Base-by-base conservation (phyloP, 2,888 invertebrate genomes). In the Ditula angustiorana region DNA sequence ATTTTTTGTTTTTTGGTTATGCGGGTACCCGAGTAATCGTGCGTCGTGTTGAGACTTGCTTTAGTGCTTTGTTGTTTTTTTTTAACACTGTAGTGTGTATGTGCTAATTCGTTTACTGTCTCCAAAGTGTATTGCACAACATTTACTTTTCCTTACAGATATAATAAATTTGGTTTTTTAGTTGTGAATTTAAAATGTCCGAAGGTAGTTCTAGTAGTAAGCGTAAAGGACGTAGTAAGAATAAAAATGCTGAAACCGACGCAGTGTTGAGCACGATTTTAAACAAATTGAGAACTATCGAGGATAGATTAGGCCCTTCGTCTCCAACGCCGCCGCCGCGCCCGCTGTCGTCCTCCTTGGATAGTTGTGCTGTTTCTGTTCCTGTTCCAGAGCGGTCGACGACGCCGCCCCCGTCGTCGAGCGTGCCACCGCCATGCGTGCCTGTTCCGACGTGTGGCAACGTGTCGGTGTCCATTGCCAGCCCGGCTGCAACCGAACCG, bases 281-380 rank as follows among this genome's bases (percentile, higher is more conserved):
- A 13, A n/a, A n/a, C 13, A 35, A 35, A 35, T 35, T 35, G 24
- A n/a, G 8, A 26, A 37, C 55, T 1, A 46, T 62, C 16, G 62
- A 56, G 19, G 13, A 47, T n/a, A 56, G 56, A 21, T 28, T 49
- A 28, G 21, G 23, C 11, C 11, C 44, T 1, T 11, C 23, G 44
- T 23, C 44, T 21, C 4, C 23, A 23, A 46, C 44, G 4, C 44
- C 11, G 4, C 19, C 23, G 23, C 26, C 47, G 13, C 13, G 4
- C 3, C 24, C 21, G 13, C n/a, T 26, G 7, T 13, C 13, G n/a
- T 8, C 13, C 4, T 5, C 13, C 7, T 44, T 19, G 19, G 41
- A 44, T 19, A 3, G 16, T 19, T 7, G 19, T 44, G 41, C 41
- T 44, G 41, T 21, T 4, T 44, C 13, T 21, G 21, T 19, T 10